Percentiles rank a stretch among this genome's conserved stretches.
Conservation (phyloP, 1,140 invertebrate genomes). For the Camponotus pennsylvanicus region DNA sequence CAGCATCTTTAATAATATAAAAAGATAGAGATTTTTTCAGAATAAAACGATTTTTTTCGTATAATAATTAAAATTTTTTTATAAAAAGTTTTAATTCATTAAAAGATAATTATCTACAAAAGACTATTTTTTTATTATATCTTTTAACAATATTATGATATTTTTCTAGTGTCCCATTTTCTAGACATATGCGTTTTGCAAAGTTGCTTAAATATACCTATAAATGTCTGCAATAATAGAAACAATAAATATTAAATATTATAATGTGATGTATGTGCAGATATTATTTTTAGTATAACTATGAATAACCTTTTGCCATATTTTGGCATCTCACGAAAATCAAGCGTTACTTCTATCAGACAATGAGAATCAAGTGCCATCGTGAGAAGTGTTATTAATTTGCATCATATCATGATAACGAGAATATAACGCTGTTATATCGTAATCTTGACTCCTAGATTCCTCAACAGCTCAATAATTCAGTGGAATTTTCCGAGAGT, state of each 20-base stretch:
- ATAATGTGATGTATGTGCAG: background rate
- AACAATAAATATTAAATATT: background rate
- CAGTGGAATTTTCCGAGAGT: background rate
- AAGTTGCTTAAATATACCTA: background rate
- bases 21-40: no score
- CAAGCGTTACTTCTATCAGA: constrained; percentile 24
- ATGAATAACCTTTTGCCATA: constrained; percentile 43
- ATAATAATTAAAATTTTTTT: background rate
- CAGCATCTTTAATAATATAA: background rate
- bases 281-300: constrained; percentile 32
- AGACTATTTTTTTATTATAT: background rate
- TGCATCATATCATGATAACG: constrained; percentile 24
- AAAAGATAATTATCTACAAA: background rate
- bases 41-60: no score
- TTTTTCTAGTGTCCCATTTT: background rate
- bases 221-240: background rate
- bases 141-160: background rate
- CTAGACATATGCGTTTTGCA: background rate
- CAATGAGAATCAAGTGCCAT: constrained; percentile 54
- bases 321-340: constrained; percentile 41
- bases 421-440: background rate
- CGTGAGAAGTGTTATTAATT: constrained; percentile 64
- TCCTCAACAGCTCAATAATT: constrained; percentile 35
- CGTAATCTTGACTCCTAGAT: background rate
- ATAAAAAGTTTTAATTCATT: background rate